A percentile compares a stretch with the other conserved stretches of the same genome.
Conservation (phyloP, 2,797 vertebrate genomes). For the Esox lucius region DNA sequence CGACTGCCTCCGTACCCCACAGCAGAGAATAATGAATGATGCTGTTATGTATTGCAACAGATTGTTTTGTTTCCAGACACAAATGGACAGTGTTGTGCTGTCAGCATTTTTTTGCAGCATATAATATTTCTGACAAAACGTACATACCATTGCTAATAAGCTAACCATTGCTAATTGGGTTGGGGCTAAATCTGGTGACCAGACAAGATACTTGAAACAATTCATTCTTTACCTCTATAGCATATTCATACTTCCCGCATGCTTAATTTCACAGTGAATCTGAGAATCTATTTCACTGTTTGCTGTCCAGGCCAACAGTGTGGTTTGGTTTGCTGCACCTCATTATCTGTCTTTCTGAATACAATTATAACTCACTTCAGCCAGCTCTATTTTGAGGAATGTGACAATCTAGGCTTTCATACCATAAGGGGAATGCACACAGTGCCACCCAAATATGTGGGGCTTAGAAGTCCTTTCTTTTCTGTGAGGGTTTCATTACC, state of each 20-base stretch:
- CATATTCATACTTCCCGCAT: background rate
- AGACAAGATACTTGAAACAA: background rate
- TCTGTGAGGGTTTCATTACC: background rate
- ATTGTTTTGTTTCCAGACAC: background rate
- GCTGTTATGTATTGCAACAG: too few relatives aligned
- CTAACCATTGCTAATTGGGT: background rate
- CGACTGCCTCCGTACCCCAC: too few relatives aligned
- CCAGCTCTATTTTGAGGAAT: background rate
- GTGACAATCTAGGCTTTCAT: conserved; percentile 1
- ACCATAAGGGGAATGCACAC: background rate
- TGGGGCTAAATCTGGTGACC: background rate
- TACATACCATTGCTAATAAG: too few relatives aligned
- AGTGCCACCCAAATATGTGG: background rate
- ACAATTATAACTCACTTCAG: background rate
- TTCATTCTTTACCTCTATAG: background rate
- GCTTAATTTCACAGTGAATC: background rate
- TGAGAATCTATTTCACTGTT: background rate
- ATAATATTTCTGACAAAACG: background rate
- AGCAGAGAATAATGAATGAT: too few relatives aligned
- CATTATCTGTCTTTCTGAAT: background rate
- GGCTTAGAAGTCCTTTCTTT: background rate
- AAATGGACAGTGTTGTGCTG: background rate
- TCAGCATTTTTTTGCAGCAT: background rate
- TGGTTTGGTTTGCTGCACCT: background rate
- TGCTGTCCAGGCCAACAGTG: background rate